Percentiles rank a stretch among this genome's conserved stretches.
These are phyloP conservation scores for Chouioia cunea DNA, from an alignment of 2,888 invertebrate genomes.

Conservation along the genomic window DNA sequence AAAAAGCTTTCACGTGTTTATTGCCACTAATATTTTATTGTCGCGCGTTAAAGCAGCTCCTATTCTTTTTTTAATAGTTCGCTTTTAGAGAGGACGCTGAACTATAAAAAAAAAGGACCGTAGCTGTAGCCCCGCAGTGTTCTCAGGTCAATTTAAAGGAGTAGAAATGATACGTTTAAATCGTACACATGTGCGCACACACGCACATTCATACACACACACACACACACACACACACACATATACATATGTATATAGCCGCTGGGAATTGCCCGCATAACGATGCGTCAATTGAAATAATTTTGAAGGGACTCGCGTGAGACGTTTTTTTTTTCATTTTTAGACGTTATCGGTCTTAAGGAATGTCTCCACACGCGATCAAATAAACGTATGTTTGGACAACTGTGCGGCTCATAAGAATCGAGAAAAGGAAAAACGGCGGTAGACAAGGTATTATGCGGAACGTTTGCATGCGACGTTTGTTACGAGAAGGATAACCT, in stretches of 20 bases:
- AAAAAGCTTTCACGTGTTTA: constrained; percentile 44
- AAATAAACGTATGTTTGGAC: constrained; percentile 46
- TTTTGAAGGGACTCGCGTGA: constrained; percentile 36
- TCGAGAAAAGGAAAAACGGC: constrained; percentile 10
- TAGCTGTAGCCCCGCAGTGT: not conserved
- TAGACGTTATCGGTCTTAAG: constrained; percentile 42
- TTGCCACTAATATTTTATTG: constrained; percentile 46
- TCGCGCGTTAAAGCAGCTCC: constrained; percentile 28
- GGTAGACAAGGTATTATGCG: constrained; percentile 8
- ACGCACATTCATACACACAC: no score
- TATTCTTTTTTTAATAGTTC: constrained; percentile 41
- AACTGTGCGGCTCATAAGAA: constrained; percentile 5
- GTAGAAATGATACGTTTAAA: constrained; percentile 4
- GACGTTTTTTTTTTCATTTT: constrained; percentile 20
- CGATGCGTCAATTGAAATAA: constrained; percentile 41
- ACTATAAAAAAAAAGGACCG: constrained; percentile 25
- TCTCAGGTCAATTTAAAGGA: constrained; percentile 27
- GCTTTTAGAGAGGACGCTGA: constrained; percentile 15
- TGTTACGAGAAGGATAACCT: no score
- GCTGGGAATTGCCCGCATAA: constrained; percentile 32
- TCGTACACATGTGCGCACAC: no score
- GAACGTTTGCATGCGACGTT: constrained; percentile 13
- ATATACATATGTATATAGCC: not conserved
- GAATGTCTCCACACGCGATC: constrained; percentile 51
- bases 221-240: not conserved